phyloP scores from a whole-genome alignment of 2,888 invertebrate genomes.

The Synergus japonicus region DNA sequence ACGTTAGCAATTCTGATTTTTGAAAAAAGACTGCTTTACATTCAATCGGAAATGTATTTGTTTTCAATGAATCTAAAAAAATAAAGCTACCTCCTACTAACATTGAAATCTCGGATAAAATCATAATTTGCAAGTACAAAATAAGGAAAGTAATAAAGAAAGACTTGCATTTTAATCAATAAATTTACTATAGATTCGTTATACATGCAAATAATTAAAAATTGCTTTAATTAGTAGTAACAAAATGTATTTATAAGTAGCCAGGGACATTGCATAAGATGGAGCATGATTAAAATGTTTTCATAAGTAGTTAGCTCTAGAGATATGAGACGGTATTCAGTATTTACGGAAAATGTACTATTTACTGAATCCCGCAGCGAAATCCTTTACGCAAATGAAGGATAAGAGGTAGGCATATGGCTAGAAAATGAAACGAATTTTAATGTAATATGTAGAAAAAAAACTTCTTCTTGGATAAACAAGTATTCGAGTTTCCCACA shows the following conservation, averaged over 20 bases:
- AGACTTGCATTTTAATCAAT: not conserved
- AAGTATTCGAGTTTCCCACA: not conserved
- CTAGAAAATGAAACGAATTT: not conserved
- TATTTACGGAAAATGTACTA: not conserved
- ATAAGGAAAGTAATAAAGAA: not conserved
- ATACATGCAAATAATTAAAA: no score
- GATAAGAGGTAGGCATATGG: not conserved
- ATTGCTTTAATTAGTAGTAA: not conserved
- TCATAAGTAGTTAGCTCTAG: not conserved
- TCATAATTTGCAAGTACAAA: not conserved
- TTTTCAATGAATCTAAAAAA: not conserved
- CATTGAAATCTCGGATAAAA: not conserved
- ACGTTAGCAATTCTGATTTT: constrained; percentile 1
- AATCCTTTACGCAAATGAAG: not conserved
- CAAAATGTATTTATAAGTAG: not conserved
- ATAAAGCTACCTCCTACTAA: not conserved
- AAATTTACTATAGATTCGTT: not conserved
- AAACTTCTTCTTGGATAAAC: not conserved
- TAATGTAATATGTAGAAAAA: not conserved
- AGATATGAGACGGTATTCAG: not conserved
- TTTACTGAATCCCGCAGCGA: not conserved
- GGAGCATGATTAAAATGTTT: not conserved
- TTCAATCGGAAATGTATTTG: not conserved
- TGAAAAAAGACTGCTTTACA: not conserved
- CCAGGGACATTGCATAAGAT: not conserved